phyloP scores from a whole-genome alignment of 2,888 invertebrate genomes.

The Dasysyrphus tricinctus region DNA sequence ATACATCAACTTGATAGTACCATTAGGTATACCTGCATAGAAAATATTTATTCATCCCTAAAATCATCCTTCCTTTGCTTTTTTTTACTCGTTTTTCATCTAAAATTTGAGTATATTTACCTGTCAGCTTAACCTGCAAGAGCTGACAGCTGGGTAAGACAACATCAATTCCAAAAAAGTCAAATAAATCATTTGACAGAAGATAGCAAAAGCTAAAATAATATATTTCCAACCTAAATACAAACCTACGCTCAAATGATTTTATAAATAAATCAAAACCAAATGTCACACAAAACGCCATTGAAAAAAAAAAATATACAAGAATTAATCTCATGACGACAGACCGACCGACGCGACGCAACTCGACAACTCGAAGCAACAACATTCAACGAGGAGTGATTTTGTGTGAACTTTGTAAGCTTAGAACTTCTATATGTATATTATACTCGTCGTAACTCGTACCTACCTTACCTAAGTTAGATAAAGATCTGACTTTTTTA shows the following conservation, averaged over 20 bases:
- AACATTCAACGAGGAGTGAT: not conserved
- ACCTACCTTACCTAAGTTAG: not conserved
- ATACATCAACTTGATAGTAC: too few species aligned
- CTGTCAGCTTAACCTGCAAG: constrained; percentile 1
- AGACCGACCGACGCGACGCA: not conserved
- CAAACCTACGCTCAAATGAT: not conserved
- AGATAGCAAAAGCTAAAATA: constrained; percentile 2
- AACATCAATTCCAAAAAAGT: not conserved
- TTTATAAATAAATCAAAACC: constrained; percentile 24
- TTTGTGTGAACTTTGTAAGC: constrained; percentile 11
- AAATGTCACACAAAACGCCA: constrained; percentile 22
- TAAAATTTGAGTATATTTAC: not conserved
- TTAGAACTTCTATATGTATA: not conserved
- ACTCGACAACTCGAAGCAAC: not conserved
- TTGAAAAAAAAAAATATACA: not conserved
- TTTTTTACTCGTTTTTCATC: not conserved
- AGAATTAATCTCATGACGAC: not conserved
- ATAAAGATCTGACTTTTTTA: not conserved
- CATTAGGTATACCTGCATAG: too few species aligned
- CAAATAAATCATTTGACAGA: constrained; percentile 25
- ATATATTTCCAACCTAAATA: not conserved
- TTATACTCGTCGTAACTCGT: too few species aligned
- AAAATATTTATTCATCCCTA: not conserved
- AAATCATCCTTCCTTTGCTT: not conserved
- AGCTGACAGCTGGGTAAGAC: constrained; percentile 24